These are phyloP conservation scores for Emesis furor DNA, from an alignment of 2,888 invertebrate genomes.

Conservation along the genomic window DNA sequence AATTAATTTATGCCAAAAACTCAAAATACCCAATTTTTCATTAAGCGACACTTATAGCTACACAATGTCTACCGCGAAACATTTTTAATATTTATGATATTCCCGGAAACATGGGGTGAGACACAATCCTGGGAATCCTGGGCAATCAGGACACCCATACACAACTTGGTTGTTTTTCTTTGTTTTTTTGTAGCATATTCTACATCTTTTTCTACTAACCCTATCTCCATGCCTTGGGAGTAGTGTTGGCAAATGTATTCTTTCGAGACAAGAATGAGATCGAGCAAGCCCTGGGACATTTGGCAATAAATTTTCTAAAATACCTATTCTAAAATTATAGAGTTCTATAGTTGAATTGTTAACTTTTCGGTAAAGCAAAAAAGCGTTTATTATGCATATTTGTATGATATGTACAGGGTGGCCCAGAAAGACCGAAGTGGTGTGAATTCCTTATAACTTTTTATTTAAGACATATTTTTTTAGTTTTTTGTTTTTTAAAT, in stretches of 20 bases:
- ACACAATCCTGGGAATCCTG: background rate
- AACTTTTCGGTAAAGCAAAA: no score
- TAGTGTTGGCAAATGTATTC: constrained; percentile 19
- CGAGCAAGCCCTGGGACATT: no score
- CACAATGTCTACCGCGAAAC: no score
- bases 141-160: no score
- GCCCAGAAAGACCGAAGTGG: no score
- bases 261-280: background rate
- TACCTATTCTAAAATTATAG: constrained; percentile 21
- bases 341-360: constrained; percentile 1
- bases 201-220: no score
- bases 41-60: no score
- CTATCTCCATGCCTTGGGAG: constrained; percentile 16
- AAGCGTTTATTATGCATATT: background rate
- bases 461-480: no score
- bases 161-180: background rate
- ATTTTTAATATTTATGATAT: background rate
- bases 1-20: constrained; percentile 5
- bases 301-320: background rate
- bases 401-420: background rate
- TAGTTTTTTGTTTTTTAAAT: no score
- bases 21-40: no score
- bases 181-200: no score
- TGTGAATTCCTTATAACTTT: no score
- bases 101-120: background rate